Percentiles rank a stretch among this genome's conserved stretches.
Conservation (phyloP, 2,888 invertebrate genomes). For the Chromoteleia sp. region DNA sequence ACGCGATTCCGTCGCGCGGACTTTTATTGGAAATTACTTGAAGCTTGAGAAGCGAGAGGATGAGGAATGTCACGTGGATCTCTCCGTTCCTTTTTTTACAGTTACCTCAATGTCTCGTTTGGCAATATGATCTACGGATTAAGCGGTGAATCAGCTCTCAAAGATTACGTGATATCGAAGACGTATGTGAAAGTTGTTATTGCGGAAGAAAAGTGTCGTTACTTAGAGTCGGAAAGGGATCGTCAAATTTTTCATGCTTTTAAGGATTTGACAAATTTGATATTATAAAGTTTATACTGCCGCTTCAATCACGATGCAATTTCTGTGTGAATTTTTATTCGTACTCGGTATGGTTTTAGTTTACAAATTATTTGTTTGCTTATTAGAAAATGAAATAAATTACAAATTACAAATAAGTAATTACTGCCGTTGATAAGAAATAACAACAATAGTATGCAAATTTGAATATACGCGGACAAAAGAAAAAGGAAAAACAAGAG, state of each 20-base stretch:
- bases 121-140: constrained; percentile 44
- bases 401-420: too few species aligned
- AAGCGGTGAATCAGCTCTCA: constrained; percentile 33
- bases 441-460: too few species aligned
- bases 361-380: too few species aligned
- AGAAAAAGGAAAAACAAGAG: too few species aligned
- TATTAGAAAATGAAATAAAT: too few species aligned
- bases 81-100: constrained; percentile 2
- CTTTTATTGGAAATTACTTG: constrained; percentile 49
- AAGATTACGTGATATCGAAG: constrained; percentile 38
- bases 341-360: too few species aligned
- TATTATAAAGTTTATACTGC: not conserved
- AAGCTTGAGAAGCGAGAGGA: not conserved
- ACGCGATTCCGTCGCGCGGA: constrained; percentile 12
- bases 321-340: too few species aligned
- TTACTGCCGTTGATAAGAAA: too few species aligned
- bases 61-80: constrained; percentile 41
- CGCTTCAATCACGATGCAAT: too few species aligned
- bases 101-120: constrained; percentile 18
- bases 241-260: constrained; percentile 9
- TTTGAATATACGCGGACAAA: too few species aligned
- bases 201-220: constrained; percentile 27
- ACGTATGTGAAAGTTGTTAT: constrained; percentile 54
- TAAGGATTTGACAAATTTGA: not conserved
- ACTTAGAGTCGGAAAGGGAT: constrained; percentile 1